Evolutionary conservation across 2,888 invertebrate species (phyloP).

Genomic region (Drosophila austrosaltans): DNA sequence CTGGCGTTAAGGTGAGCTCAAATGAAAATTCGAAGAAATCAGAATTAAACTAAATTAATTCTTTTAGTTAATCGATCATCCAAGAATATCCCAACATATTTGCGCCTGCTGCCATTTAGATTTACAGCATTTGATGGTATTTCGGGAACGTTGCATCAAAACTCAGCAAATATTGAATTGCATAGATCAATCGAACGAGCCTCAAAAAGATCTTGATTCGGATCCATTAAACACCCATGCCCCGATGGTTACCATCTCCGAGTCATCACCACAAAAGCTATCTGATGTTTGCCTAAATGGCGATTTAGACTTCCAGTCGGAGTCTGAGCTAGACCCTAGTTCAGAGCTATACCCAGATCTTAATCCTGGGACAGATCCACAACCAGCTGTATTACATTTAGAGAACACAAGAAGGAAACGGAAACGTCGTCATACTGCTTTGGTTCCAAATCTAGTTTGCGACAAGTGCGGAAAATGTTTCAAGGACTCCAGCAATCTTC

Average conservation of each 20-base stretch:
- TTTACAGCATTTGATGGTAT: not conserved
- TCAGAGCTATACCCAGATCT: no score
- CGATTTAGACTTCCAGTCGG: not conserved
- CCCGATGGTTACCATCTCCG: not conserved
- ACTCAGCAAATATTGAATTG: not conserved
- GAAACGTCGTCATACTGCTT: not conserved
- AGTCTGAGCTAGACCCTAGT: not conserved
- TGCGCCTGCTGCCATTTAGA: slow-evolving; percentile 21
- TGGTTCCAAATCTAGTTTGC: slow-evolving; percentile 9
- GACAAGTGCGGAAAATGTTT: slow-evolving; percentile 33
- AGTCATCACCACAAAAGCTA: no score
- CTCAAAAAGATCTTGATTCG: not conserved
- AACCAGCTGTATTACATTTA: not conserved
- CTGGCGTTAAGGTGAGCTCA: slow-evolving; percentile 45
- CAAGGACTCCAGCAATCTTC: slow-evolving; percentile 23
- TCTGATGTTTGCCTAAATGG: no score
- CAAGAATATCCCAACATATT: slow-evolving; percentile 18
- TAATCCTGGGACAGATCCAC: no score
- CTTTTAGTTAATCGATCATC: slow-evolving; percentile 22
- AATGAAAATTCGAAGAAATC: not conserved
- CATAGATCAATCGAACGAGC: not conserved
- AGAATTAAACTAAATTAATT: not conserved
- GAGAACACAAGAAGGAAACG: not conserved
- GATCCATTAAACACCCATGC: slow-evolving; percentile 1
- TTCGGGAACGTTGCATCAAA: slow-evolving; percentile 22